Evolutionary conservation across 2,113 vertebrate genomes (phyloP), one percentile per base, ranked within the genome.

Genomic region (Ia io): DNA sequence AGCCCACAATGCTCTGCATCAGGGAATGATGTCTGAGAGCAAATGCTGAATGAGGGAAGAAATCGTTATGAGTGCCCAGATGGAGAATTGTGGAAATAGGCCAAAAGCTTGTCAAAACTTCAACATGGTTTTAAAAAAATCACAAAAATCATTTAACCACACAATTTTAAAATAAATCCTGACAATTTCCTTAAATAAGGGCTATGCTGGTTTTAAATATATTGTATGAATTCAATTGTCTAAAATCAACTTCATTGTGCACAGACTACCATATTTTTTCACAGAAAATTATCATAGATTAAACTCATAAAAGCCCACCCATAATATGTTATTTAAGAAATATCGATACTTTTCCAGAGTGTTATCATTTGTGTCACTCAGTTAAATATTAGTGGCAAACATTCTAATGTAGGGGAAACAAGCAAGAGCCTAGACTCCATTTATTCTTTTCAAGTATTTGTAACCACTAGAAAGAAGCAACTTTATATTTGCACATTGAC

Each of bases 81-180:
- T 94, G 96, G 96, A 82, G 83, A 30, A 13, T 13, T 3, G 0
- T 70, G 91, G 85, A 96, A 73, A 88, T 2, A 18, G 61, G 96
- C 96, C 96, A 95, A 95, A 51, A 83, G 74, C 94, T 94, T 95
- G 95, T 97, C 96, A 95, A 94, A 84, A 90, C 73, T 88, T 90
- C 91, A 92, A 56, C 53, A 32, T 79, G 80, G 42, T 84, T 96
- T 79, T 77, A 3, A 1, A 92, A 86, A 96, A 87, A 86, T 93
- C 77, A 82, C 84, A 49, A 71, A 93, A 93, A 93, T 90, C 85
- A 85, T 88, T 85, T 95, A 94, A 88, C 83, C 51, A 32, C 78
- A 79, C 47, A 25, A 49, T 59, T 95, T 97, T 88, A 79, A 87
- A 91, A 88, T 93, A 79, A 82, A 94, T 91, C 82, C 82, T 94